Conservation (phyloP, 2,888 invertebrate genomes). For the Incurvaria masculella region DNA sequence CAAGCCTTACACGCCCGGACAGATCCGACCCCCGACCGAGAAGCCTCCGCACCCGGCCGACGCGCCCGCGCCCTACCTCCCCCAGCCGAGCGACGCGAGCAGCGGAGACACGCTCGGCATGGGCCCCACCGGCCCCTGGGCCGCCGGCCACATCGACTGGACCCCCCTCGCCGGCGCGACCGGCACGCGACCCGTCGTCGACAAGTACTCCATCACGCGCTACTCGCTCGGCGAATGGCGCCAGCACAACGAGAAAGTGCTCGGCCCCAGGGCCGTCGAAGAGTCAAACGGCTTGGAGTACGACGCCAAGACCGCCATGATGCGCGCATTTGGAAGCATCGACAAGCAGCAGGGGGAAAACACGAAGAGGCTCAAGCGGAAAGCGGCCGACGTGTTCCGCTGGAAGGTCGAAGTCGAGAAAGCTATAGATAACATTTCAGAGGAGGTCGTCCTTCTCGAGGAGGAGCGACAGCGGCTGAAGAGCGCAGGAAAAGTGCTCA, state of each 20-base stretch:
- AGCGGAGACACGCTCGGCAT: conserved; percentile 43
- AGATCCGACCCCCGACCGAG: conserved; percentile 28
- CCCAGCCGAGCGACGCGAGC: conserved; percentile 39
- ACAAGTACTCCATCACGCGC: conserved; percentile 71
- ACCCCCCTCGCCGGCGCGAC: conserved; percentile 66
- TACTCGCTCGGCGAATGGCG: conserved; percentile 75
- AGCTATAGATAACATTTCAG: conserved; percentile 63
- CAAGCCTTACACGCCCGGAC: conserved; percentile 33
- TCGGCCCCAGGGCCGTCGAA: conserved; percentile 48
- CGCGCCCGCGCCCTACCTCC: conserved; percentile 40
- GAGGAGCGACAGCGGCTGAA: conserved; percentile 65
- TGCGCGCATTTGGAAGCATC: conserved; percentile 61
- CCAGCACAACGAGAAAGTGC: conserved; percentile 50
- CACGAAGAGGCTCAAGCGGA: conserved; percentile 60
- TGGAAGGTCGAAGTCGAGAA: conserved; percentile 75
- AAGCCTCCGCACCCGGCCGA: conserved; percentile 30
- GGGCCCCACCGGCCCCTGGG: conserved; percentile 65
- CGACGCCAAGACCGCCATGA: conserved; percentile 61
- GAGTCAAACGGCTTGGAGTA: conserved; percentile 57
- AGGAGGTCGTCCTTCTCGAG: conserved; percentile 68
- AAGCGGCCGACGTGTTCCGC: conserved; percentile 65
- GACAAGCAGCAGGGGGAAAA: conserved; percentile 69
- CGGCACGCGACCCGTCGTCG: conserved; percentile 70
- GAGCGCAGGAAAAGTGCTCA: conserved; percentile 63
- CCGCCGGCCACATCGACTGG: conserved; percentile 72